Percentiles rank a stretch among this genome's conserved stretches.
Conservation (phyloP, 2,888 invertebrate species). For the Nomada flava region DNA sequence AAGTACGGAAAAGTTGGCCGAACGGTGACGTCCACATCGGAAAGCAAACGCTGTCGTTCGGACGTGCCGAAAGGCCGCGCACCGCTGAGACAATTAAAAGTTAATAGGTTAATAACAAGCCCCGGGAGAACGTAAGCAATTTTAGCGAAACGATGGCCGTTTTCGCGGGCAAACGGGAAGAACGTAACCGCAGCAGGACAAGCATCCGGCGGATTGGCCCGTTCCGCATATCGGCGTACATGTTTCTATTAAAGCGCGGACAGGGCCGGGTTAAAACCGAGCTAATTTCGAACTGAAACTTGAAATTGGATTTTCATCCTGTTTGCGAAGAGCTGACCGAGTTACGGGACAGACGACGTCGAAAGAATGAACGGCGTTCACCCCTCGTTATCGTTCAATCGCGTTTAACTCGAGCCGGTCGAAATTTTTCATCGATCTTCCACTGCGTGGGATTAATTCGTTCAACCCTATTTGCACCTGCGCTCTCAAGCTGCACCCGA, state of each 20-base stretch:
- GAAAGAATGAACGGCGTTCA: constrained; percentile 1
- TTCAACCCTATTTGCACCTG: no score
- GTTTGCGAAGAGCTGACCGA: not conserved
- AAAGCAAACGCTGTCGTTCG: not conserved
- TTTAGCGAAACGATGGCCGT: constrained; percentile 46
- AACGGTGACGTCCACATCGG: not conserved
- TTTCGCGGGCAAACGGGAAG: constrained; percentile 37
- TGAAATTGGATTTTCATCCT: constrained; percentile 51
- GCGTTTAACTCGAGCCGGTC: constrained; percentile 16
- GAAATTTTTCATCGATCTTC: constrained; percentile 8
- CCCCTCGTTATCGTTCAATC: constrained; percentile 26
- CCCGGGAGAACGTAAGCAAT: constrained; percentile 43
- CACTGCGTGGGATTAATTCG: not conserved
- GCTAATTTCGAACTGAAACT: constrained; percentile 54
- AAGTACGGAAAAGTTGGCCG: not conserved
- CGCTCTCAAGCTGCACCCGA: no score
- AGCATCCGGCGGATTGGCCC: constrained; percentile 42
- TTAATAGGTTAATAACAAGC: constrained; percentile 58
- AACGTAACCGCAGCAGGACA: constrained; percentile 35
- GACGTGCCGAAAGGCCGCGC: not conserved
- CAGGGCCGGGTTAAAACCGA: constrained; percentile 35
- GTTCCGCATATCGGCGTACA: constrained; percentile 50
- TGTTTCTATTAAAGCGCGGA: constrained; percentile 51
- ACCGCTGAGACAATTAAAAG: constrained; percentile 44
- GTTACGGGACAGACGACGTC: not conserved